Evolutionary conservation across 2,113 vertebrate species (phyloP), one percentile per base, ranked within the genome.

Genomic region (Casuarius casuarius): DNA sequence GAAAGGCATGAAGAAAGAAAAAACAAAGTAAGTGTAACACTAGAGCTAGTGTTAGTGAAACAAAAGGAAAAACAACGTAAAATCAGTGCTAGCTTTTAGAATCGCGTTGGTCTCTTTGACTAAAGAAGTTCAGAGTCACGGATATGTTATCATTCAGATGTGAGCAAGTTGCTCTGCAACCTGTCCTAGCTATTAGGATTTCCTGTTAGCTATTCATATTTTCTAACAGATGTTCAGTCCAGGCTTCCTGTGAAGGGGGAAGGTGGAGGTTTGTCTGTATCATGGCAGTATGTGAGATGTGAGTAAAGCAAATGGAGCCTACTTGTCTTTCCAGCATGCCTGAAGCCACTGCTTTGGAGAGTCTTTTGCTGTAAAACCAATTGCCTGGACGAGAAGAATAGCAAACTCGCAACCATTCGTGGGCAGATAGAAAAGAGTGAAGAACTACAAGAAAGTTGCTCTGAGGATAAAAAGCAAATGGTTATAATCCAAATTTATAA

Each of bases 331-430:
- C 58, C 38, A 82, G 15, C 8, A 8, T 65, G 15, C 65, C 72
- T 58, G 52, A 75, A 91, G 31, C 12, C 0, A 0, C 7, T 10
- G 29, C 10, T 13, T 2, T 65, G 16, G 65, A 68, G 67, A n/a
- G 7, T 88, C 10, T 79, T 88, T 62, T 33, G 33, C 25, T 73
- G 20, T 28, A 56, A 89, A 90, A 84, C 62, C 8, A 71, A 35
- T 74, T 88, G 16, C 12, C 16, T 81, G 40, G 63, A 54, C 3
- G 44, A 59, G 52, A 66, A 88, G 82, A 92, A 40, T 4, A 80
- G 26, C n/a, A 65, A 35, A 44, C 40, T 90, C 94, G 62, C 62
- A 67, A 23, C 21, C 10, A 0, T 15, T 78, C 78, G 7, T 84
- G 67, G 4, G 71, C 51, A 52, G 52, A 16, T 79, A 54, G 56